Percentiles rank a stretch among this genome's conserved stretches.
Evolutionary conservation across 2,113 vertebrate genomes (phyloP).

Genomic region (Toxostoma redivivum): DNA sequence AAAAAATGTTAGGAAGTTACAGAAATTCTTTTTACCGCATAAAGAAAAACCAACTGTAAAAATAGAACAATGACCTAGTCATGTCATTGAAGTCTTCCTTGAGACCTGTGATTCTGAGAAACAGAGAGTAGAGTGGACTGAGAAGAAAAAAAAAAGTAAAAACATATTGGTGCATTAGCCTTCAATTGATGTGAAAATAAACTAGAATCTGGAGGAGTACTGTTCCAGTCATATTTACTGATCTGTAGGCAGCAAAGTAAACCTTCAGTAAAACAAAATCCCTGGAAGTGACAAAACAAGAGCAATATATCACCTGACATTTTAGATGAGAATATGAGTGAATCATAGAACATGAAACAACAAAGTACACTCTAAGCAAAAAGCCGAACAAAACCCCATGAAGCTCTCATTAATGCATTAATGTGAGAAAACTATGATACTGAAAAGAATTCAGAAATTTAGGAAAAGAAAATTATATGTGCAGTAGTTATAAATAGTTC

Average conservation of each 20-base stretch:
- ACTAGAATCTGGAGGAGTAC: not conserved
- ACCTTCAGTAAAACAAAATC: not conserved
- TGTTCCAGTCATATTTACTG: not conserved
- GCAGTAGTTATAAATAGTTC: not conserved
- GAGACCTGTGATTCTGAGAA: not conserved
- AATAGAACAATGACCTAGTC: not conserved
- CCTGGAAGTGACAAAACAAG: not conserved
- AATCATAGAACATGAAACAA: not conserved
- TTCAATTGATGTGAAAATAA: not conserved
- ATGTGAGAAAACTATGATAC: not conserved
- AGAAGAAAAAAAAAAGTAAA: not conserved
- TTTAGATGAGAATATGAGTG: not conserved
- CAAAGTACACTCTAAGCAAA: not conserved
- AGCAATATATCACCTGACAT: not conserved
- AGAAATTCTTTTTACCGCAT: not conserved
- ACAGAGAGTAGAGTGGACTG: not conserved
- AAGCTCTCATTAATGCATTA: not conserved
- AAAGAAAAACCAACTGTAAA: not conserved
- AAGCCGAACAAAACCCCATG: not conserved
- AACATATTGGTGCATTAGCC: rapidly evolving
- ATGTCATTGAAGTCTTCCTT: not conserved
- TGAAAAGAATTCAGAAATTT: not conserved
- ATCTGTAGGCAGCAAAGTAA: not conserved
- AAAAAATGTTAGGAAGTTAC: not conserved
- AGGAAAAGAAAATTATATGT: not conserved